Evolutionary conservation across 2,888 invertebrate genomes (phyloP).

Genomic region (Eupithecia exiguata): DNA sequence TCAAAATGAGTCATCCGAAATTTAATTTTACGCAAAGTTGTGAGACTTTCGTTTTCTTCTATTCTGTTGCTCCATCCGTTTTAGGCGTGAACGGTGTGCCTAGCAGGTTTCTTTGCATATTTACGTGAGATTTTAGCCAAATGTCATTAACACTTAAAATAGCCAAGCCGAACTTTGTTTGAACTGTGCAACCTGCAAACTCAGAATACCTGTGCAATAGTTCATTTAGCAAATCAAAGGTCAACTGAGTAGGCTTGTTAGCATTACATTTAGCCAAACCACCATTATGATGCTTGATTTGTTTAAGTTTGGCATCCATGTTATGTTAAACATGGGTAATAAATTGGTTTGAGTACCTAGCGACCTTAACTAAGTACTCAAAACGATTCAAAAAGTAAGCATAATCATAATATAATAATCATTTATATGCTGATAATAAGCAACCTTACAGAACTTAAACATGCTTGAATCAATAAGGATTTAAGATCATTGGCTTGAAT

Average conservation of each 20-base stretch:
- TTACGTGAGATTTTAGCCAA: constrained; percentile 1
- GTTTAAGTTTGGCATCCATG: neutral
- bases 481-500: too few species aligned
- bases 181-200: neutral
- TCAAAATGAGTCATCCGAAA: constrained; percentile 1
- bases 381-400: neutral
- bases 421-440: neutral
- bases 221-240: neutral
- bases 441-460: neutral
- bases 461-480: too few species aligned
- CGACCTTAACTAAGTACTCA: too few species aligned
- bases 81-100: neutral
- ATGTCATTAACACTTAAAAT: neutral
- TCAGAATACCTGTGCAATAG: neutral
- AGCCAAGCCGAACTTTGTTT: neutral
- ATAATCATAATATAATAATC: too few species aligned
- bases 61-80: neutral
- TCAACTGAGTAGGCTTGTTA: neutral
- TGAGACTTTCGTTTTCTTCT: neutral
- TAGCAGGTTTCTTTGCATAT: neutral
- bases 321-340: neutral
- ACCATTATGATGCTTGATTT: neutral
- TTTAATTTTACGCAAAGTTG: neutral
- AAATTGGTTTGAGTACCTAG: neutral
- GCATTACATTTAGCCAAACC: neutral